A percentile compares a stretch with the other conserved stretches of the same genome.
phyloP scores from a whole-genome alignment of 2,888 invertebrate genomes.

The Meganola albula region DNA sequence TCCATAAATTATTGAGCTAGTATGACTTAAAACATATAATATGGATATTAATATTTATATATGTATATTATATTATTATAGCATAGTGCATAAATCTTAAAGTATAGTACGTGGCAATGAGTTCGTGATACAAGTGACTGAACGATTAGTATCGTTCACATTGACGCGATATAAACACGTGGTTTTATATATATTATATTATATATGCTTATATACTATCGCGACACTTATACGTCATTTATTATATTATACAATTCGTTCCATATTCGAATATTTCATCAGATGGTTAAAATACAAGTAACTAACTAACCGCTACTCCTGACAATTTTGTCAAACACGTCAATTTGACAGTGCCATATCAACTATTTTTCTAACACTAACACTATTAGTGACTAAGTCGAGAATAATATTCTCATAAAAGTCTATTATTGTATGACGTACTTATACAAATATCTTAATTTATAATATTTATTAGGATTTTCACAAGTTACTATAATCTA shows the following conservation, averaged over 20 bases:
- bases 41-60: conserved; percentile 37
- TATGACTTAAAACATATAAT: conserved; percentile 43
- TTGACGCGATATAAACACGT: conserved; percentile 11
- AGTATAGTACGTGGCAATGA: conserved; percentile 47
- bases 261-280: conserved; percentile 7
- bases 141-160: conserved; percentile 20
- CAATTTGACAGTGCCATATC: conserved; percentile 17
- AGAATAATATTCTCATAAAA: conserved; percentile 42
- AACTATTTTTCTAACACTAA: conserved; percentile 41
- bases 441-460: conserved; percentile 34
- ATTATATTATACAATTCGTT: conserved; percentile 9
- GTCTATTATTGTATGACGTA: conserved; percentile 66
- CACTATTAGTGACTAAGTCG: conserved; percentile 41
- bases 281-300: conserved; percentile 4
- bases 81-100: conserved; percentile 62
- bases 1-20: conserved; percentile 71
- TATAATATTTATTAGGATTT: conserved; percentile 63
- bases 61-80: conserved; percentile 49
- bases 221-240: conserved; percentile 9
- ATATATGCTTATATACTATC: conserved; percentile 12
- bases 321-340: conserved; percentile 5
- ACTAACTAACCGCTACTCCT: conserved; percentile 1
- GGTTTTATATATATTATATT: conserved; percentile 4
- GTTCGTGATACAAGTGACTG: conserved; percentile 38
- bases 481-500: conserved; percentile 51